These are phyloP conservation scores for Syngnathoides biaculeatus DNA, from an alignment of 2,113 vertebrate genomes.

Conservation along the genomic window DNA sequence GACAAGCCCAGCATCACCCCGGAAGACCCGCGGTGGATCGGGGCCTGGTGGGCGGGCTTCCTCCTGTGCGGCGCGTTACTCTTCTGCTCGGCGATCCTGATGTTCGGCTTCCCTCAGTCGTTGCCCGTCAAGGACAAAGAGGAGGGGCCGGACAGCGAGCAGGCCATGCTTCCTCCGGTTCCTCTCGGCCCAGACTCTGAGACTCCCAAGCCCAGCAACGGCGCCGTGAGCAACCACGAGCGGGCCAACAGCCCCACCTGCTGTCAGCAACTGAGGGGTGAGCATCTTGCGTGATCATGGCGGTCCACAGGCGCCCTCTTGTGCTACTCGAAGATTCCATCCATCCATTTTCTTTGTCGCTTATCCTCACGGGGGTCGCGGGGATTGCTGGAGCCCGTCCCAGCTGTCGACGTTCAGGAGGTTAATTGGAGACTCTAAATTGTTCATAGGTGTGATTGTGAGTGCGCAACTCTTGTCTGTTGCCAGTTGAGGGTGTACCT, in stretches of 20 bases:
- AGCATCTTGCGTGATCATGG: slow-evolving; percentile 9
- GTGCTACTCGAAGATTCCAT: background rate
- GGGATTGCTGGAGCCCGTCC: too few relatives aligned
- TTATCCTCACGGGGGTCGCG: too few relatives aligned
- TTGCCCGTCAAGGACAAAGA: slow-evolving; percentile 74
- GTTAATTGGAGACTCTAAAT: too few relatives aligned
- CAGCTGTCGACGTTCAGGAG: too few relatives aligned
- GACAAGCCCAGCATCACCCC: slow-evolving; percentile 87
- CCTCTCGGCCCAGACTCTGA: slow-evolving; percentile 74
- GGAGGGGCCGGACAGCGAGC: slow-evolving; percentile 79
- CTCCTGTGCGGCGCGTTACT: slow-evolving; percentile 97
- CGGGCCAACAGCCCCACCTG: slow-evolving; percentile 78
- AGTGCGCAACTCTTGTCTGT: too few relatives aligned
- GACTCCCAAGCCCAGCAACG: slow-evolving; percentile 87
- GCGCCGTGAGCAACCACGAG: slow-evolving; percentile 74
- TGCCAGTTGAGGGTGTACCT: too few relatives aligned
- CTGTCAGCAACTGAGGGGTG: slow-evolving; percentile 94
- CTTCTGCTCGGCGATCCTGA: slow-evolving; percentile 91
- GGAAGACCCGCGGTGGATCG: slow-evolving; percentile 96
- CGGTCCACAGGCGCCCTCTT: background rate
- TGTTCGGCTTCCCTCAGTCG: slow-evolving; percentile 97
- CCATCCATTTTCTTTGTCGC: too few relatives aligned
- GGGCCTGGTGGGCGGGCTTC: slow-evolving; percentile 98
- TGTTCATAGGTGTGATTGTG: too few relatives aligned
- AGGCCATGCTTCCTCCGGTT: slow-evolving; percentile 84